A percentile compares a stretch with the other conserved stretches of the same genome.
Conservation (phyloP, 1,140 invertebrate species). For the Nylanderia fulva region DNA sequence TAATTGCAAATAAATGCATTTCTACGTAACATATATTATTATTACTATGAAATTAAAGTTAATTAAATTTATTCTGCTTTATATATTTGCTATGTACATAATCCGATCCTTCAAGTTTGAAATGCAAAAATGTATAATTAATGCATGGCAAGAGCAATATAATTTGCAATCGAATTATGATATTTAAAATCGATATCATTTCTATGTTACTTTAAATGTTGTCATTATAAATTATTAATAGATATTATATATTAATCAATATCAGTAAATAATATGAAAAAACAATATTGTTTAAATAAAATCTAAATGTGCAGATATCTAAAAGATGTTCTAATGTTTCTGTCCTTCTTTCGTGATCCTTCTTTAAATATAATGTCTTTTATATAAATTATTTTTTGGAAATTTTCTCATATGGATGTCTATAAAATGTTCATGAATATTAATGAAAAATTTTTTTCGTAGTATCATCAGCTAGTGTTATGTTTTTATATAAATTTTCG, state of each 20-base stretch:
- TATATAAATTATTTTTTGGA: not conserved
- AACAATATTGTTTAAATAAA: conserved; percentile 13
- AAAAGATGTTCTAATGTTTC: not conserved
- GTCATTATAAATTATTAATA: not conserved
- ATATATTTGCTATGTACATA: not conserved
- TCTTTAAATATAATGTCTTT: not conserved
- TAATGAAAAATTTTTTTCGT: conserved; percentile 34
- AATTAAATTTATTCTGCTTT: conserved; percentile 1
- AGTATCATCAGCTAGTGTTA: conserved; percentile 48
- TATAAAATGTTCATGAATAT: conserved; percentile 19
- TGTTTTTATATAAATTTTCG: conserved; percentile 19
- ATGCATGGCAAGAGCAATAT: conserved; percentile 33
- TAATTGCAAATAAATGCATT: conserved; percentile 7
- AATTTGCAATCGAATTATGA: conserved; percentile 27
- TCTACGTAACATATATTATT: not conserved
- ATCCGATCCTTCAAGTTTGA: conserved; percentile 44
- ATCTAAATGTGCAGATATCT: not conserved
- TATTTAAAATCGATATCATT: conserved; percentile 30
- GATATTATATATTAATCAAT: not conserved
- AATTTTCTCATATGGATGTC: not conserved
- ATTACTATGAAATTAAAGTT: conserved; percentile 34
- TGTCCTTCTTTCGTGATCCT: no score
- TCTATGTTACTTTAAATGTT: conserved; percentile 13
- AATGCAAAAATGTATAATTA: conserved; percentile 56
- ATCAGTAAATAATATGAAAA: conserved; percentile 68